Percentiles rank a stretch among this genome's conserved stretches.
These are phyloP conservation scores for Dreissena rostriformis DNA, from an alignment of 1,140 invertebrate species.

Conservation along the genomic window DNA sequence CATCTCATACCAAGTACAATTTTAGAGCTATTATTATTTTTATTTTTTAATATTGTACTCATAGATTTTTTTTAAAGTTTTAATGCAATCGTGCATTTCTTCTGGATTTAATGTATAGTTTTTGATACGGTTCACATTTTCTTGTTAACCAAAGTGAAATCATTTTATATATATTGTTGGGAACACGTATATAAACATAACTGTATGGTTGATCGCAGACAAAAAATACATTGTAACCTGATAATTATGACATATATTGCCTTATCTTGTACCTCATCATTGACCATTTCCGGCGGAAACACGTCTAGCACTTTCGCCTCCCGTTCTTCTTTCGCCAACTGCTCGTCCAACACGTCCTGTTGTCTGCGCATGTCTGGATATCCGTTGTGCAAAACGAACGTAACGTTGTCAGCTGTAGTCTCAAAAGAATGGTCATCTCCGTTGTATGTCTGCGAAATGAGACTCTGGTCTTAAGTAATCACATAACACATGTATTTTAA, in stretches of 20 bases:
- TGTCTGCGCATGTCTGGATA: neutral
- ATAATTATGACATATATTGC: neutral
- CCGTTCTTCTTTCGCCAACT: neutral
- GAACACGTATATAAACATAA: neutral
- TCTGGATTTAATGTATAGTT: neutral
- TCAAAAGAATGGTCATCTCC: too few species aligned
- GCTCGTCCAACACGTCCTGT: constrained; percentile 18
- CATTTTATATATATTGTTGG: neutral
- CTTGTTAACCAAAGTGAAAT: neutral
- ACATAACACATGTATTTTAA: too few species aligned
- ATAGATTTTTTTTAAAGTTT: too few species aligned
- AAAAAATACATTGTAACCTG: neutral
- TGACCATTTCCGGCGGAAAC: neutral
- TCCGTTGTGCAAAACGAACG: constrained; percentile 13
- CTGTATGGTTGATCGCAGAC: neutral
- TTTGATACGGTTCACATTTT: neutral
- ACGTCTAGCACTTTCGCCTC: neutral
- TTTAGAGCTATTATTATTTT: neutral
- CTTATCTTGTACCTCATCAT: neutral
- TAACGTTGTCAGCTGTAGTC: too few species aligned
- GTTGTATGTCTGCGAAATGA: too few species aligned
- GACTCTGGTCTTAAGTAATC: too few species aligned
- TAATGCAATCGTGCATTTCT: neutral
- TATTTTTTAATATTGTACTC: too few species aligned
- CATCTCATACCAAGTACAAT: neutral